Percentiles rank a stretch among this genome's conserved stretches.
Conservation (phyloP, 1,140 invertebrate species). For the Rhizoglyphus robini region DNA sequence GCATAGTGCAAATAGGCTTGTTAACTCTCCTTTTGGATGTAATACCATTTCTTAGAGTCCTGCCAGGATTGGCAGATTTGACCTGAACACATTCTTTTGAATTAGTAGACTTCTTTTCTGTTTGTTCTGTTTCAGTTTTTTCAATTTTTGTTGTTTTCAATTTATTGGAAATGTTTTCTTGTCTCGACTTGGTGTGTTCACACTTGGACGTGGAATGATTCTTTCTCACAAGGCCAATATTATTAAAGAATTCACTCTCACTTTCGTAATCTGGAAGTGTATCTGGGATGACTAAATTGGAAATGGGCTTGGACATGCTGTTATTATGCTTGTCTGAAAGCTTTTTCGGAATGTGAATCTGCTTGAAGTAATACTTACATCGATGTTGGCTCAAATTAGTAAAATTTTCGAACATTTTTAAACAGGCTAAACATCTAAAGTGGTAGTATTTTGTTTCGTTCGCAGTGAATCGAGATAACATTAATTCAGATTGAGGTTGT, state of each 20-base stretch:
- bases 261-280: slow-evolving; percentile 2
- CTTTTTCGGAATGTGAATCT: not conserved
- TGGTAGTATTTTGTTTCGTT: slow-evolving; percentile 6
- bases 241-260: slow-evolving; percentile 12
- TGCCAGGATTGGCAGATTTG: no score
- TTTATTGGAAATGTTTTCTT: not conserved
- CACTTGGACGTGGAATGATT: not conserved
- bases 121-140: no score
- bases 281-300: not conserved
- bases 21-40: no score
- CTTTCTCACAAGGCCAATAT: not conserved
- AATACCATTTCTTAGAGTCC: no score
- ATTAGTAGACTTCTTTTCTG: no score
- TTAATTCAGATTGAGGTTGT: not conserved
- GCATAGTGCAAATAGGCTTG: no score
- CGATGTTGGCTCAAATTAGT: not conserved
- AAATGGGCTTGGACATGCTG: not conserved
- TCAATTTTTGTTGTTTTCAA: no score
- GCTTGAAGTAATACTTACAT: not conserved
- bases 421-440: slow-evolving; percentile 9
- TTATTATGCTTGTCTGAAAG: not conserved
- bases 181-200: not conserved
- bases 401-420: slow-evolving; percentile 4
- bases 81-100: no score
- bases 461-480: not conserved